These are phyloP conservation scores for Sterna hirundo DNA, from an alignment of 2,113 vertebrate species.

Conservation along the genomic window DNA sequence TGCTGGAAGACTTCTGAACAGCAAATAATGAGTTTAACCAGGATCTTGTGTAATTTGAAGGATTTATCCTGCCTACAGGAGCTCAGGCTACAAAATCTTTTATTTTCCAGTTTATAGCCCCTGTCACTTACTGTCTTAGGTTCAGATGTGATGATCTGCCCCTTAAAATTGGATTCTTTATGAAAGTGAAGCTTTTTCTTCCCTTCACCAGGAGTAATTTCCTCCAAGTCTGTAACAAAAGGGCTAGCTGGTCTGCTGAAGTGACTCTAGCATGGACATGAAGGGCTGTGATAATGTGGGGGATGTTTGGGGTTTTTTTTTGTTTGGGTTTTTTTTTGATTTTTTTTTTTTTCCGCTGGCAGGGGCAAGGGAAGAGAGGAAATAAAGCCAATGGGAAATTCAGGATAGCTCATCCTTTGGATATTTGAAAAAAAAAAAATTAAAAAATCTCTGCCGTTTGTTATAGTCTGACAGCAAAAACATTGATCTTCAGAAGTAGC, in stretches of 20 bases:
- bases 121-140: constrained; percentile 18
- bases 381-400: neutral
- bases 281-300: neutral
- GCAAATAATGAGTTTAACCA: constrained; percentile 69
- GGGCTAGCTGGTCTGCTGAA: neutral
- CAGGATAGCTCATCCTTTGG: neutral
- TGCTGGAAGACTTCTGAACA: constrained; percentile 41
- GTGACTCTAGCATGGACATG: no score
- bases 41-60: constrained; percentile 37
- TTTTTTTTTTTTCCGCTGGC: neutral
- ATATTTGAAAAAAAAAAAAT: neutral
- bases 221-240: neutral
- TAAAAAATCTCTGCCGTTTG: neutral
- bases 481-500: neutral
- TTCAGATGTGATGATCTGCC: neutral
- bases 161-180: neutral
- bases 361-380: neutral
- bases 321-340: no score
- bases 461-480: neutral
- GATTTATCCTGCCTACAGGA: constrained; percentile 50
- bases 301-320: neutral
- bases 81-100: constrained; percentile 34
- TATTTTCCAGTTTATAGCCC: constrained; percentile 38
- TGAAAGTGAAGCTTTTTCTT: neutral
- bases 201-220: neutral